phyloP scores from a whole-genome alignment of 2,888 invertebrate species.

The Agriopis marginaria region DNA sequence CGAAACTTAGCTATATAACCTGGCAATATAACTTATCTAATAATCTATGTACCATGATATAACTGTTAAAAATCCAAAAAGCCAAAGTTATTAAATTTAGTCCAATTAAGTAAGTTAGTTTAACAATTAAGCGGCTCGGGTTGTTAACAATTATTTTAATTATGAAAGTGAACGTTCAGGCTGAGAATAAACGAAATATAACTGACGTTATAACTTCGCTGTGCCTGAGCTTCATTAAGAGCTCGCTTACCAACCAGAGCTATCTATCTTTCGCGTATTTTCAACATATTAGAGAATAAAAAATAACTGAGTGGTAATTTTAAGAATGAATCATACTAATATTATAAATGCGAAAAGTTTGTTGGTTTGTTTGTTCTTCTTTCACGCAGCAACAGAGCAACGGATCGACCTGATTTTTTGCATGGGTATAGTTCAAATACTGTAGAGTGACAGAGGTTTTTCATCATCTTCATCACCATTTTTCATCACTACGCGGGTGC shows the following conservation, averaged over 20 bases:
- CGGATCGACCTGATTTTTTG: no score
- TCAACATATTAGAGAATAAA: no score
- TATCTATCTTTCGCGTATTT: neutral
- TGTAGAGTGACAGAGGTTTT: no score
- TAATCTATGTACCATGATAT: neutral
- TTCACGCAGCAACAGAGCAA: no score
- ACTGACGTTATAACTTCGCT: conserved; percentile 20
- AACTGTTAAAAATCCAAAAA: neutral
- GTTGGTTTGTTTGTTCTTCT: no score
- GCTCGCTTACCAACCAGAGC: no score
- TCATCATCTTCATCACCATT: no score
- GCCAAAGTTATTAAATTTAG: neutral
- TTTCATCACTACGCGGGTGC: no score
- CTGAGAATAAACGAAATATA: conserved; percentile 25
- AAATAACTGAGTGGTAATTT: no score
- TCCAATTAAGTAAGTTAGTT: neutral
- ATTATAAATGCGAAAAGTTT: no score
- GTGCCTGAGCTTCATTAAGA: conserved; percentile 5
- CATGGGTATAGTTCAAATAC: no score
- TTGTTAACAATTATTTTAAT: conserved; percentile 2
- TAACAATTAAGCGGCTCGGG: neutral
- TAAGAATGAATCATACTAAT: no score
- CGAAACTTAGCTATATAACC: neutral
- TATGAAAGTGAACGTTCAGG: conserved; percentile 11
- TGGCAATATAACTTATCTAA: neutral